Conservation (phyloP, 1,140 invertebrate species). For the Brevipalpus yothersi region DNA sequence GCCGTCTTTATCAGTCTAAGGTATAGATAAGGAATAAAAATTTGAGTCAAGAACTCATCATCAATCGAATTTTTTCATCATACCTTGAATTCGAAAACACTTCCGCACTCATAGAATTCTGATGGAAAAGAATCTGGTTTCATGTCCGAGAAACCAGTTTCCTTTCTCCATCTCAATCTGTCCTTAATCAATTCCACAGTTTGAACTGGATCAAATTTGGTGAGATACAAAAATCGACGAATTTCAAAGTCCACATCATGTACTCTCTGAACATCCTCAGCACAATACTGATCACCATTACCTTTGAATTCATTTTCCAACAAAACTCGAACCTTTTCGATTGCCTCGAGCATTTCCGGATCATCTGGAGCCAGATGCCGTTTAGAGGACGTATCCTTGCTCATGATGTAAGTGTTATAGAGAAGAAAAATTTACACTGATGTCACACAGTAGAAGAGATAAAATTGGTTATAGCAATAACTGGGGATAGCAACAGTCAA, state of each 20-base stretch:
- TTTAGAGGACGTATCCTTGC: no score
- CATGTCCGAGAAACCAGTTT: not conserved
- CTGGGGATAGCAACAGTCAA: no score
- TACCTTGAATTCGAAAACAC: not conserved
- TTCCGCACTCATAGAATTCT: not conserved
- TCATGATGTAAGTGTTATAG: no score
- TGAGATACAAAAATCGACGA: not conserved
- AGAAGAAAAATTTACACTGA: no score
- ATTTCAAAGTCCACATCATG: not conserved
- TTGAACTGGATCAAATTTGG: not conserved
- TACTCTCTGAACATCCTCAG: not conserved
- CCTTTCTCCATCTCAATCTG: not conserved
- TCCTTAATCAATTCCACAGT: not conserved
- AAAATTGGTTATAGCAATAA: no score
- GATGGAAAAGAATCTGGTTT: not conserved
- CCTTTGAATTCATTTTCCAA: no score
- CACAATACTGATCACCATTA: no score
- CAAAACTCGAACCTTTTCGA: no score
- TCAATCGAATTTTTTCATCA: not conserved
- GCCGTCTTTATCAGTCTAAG: slow-evolving; percentile 1
- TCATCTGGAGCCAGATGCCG: no score
- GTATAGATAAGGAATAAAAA: slow-evolving; percentile 1
- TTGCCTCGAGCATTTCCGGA: no score
- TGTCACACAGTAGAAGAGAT: no score
- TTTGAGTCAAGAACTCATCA: not conserved